These are phyloP conservation scores for Euthynnus affinis DNA, from an alignment of 2,797 vertebrate genomes.

Conservation along the genomic window DNA sequence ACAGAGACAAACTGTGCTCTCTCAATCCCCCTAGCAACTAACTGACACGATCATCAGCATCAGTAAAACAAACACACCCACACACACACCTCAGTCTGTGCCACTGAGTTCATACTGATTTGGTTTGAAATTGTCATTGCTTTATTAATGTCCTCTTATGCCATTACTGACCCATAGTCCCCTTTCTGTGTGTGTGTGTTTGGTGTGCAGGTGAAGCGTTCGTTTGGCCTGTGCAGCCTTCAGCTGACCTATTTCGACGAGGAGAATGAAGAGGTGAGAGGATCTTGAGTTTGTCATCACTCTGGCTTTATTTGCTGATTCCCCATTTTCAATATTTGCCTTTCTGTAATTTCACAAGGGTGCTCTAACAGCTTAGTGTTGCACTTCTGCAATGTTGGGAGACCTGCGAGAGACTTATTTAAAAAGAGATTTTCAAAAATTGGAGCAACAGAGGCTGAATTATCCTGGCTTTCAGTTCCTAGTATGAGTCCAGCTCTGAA, in stretches of 20 bases:
- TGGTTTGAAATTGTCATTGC: background rate
- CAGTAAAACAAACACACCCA: background rate
- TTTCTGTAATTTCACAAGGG: background rate
- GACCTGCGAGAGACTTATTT: background rate
- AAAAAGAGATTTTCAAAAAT: background rate
- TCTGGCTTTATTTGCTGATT: background rate
- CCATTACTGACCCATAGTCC: background rate
- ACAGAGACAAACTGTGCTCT: background rate
- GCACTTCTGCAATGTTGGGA: background rate
- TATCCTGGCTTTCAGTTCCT: background rate
- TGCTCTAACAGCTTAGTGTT: background rate
- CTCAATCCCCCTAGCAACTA: background rate
- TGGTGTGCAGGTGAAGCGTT: slow-evolving; percentile 90
- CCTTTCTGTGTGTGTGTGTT: slow-evolving; percentile 18
- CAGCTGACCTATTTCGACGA: slow-evolving; percentile 96
- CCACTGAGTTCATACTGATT: background rate
- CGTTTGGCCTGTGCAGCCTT: slow-evolving; percentile 91
- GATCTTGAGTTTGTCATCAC: background rate
- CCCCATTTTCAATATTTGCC: background rate
- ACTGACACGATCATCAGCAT: background rate
- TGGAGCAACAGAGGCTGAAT: background rate
- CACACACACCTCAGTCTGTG: background rate
- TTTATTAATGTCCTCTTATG: background rate
- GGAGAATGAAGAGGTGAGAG: slow-evolving; percentile 94
- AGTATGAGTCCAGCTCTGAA: background rate